Evolutionary conservation across 2,113 vertebrate species (phyloP).

Genomic region (Mormyrus iriodes): DNA sequence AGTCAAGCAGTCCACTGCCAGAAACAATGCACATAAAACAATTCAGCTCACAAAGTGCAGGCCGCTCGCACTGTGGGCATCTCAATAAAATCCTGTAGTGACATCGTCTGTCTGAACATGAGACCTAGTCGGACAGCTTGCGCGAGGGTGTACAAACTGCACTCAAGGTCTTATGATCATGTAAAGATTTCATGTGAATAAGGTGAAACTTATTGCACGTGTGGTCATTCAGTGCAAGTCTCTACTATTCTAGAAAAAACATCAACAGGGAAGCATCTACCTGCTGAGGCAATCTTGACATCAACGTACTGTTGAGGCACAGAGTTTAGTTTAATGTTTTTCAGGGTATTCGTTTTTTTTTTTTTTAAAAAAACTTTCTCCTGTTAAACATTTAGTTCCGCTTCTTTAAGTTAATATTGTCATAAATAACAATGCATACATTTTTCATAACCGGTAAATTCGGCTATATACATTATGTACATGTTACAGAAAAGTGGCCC

Average conservation of each 20-base stretch:
- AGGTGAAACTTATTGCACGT: conserved; percentile 53
- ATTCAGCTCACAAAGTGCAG: conserved; percentile 80
- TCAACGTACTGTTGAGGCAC: conserved; percentile 98
- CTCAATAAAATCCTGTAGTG: conserved; percentile 73
- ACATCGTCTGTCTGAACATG: conserved; percentile 73
- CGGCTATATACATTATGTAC: conserved; percentile 85
- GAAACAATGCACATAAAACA: conserved; percentile 71
- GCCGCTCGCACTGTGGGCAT: conserved; percentile 89
- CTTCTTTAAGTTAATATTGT: conserved; percentile 87
- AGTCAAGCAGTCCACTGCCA: conserved; percentile 68
- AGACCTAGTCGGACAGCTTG: conserved; percentile 77
- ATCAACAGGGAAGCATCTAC: conserved; percentile 98
- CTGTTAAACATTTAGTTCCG: conserved; percentile 76
- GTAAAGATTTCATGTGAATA: conserved; percentile 53
- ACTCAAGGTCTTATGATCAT: conserved; percentile 78
- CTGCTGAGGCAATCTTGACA: conserved; percentile 98
- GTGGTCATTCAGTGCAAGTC: conserved; percentile 53
- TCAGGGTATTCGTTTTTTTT: conserved; percentile 82
- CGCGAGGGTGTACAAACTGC: conserved; percentile 94
- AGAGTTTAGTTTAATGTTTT: conserved; percentile 79
- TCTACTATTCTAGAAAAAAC: conserved; percentile 71
- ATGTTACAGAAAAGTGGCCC: conserved; percentile 66
- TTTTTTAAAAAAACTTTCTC: conserved; percentile 84
- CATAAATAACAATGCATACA: conserved; percentile 93
- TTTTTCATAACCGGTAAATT: conserved; percentile 73